Conservation (phyloP, 2,888 invertebrate species). For the Nebria salina region DNA sequence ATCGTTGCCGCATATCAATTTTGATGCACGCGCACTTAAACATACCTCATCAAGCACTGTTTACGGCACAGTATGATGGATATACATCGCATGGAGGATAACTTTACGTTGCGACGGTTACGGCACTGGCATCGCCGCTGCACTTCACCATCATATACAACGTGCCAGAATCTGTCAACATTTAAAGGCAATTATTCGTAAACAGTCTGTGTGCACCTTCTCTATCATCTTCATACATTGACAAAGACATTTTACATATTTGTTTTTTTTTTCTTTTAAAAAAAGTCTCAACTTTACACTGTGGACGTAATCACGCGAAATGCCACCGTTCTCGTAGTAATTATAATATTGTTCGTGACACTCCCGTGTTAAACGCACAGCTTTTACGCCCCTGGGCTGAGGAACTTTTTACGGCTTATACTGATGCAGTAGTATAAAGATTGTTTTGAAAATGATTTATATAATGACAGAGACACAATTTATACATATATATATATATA, state of each 20-base stretch:
- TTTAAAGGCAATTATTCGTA: slow-evolving; percentile 27
- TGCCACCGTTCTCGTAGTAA: slow-evolving; percentile 35
- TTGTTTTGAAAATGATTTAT: slow-evolving; percentile 6
- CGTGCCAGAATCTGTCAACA: slow-evolving; percentile 35
- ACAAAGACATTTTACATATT: slow-evolving; percentile 6
- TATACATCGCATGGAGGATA: background rate
- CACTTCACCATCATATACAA: slow-evolving; percentile 39
- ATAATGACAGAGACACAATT: slow-evolving; percentile 16
- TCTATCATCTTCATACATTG: slow-evolving; percentile 6
- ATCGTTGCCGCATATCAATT: slow-evolving; percentile 4
- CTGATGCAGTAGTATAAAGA: slow-evolving; percentile 2
- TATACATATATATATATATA: slow-evolving; percentile 4
- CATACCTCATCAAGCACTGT: slow-evolving; percentile 40
- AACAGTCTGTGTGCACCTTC: slow-evolving; percentile 3
- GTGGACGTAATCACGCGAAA: slow-evolving; percentile 16
- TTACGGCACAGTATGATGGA: slow-evolving; percentile 12
- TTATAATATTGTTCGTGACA: slow-evolving; percentile 32
- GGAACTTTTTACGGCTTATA: slow-evolving; percentile 34
- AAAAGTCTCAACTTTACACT: slow-evolving; percentile 38
- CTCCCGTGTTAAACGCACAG: slow-evolving; percentile 29
- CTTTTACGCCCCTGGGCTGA: slow-evolving; percentile 21
- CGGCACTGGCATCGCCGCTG: slow-evolving; percentile 29
- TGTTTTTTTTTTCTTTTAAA: background rate
- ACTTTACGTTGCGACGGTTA: background rate
- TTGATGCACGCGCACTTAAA: slow-evolving; percentile 12